Evolutionary conservation across 2,113 vertebrate species (phyloP), one percentile per base, ranked within the genome.

Genomic region (Corythoichthys haematopterus): DNA sequence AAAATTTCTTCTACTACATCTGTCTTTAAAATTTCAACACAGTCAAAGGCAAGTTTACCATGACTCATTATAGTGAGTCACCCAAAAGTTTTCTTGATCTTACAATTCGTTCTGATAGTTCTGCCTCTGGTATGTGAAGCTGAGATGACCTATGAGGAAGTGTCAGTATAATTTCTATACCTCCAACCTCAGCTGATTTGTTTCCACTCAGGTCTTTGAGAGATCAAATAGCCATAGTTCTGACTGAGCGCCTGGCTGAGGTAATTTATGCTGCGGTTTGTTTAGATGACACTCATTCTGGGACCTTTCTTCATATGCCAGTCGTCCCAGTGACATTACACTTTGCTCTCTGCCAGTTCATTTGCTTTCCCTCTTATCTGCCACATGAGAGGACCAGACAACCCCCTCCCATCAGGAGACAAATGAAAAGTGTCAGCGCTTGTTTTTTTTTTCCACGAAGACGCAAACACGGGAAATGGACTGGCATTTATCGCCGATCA

Each of bases 371-470:
- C 74, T 84, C 86, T 91, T 90, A 91, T 90, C 89, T 83, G 59
- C 65, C 68, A 90, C 88, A 89, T 91, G 86, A 91, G 84, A 91
- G 79, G 78, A 81, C 86, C 89, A 90, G 89, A 91, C 87, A 83
- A 71, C 85, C 74, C 76, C 84, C 60, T 46, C 64, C 85, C 84
- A 71, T 78, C 79, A 84, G 70, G 79, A 84, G 75, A 81, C 63
- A 1, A 74, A 77, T 70, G 87, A 89, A 88, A 87, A 86, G 87
- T 81, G 79, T 79, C 80, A 64, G 64, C 43, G n/a, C 74, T 56
- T 45, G 35, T 20, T 61, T 61, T n/a, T n/a, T n/a, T 3, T 20
- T 8, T 13, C 64, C 12, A 64, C 64, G 73, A 79, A 86, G 57
- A 62, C 3, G 70, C 79, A 79, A 78, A 80, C 82, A 80, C 73